These are phyloP conservation scores for Loris lydekkerianus DNA, from an alignment of 2,797 vertebrate genomes.

Conservation along the genomic window DNA sequence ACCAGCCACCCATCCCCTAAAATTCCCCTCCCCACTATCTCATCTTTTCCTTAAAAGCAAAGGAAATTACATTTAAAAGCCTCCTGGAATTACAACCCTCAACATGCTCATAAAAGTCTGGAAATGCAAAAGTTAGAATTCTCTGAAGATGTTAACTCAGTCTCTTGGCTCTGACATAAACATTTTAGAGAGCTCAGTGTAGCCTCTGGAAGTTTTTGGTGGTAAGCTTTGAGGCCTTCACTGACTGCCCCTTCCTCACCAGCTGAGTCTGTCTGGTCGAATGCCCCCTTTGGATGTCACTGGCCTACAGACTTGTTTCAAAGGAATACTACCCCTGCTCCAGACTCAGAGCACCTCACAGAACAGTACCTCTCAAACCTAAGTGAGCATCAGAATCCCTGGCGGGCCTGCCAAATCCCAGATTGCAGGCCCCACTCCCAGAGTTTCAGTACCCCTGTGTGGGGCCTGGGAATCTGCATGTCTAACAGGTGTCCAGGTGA, in stretches of 20 bases:
- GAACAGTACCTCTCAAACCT: background rate
- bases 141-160: conserved; percentile 39
- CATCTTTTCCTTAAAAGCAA: conserved; percentile 70
- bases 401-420: background rate
- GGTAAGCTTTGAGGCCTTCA: background rate
- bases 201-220: background rate
- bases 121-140: conserved; percentile 70
- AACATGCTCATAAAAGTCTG: conserved; percentile 62
- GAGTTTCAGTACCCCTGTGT: background rate
- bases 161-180: background rate
- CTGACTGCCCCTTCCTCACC: background rate
- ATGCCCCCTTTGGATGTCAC: background rate
- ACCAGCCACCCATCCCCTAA: background rate
- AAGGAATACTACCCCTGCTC: background rate
- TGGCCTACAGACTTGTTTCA: background rate
- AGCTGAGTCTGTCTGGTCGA: background rate
- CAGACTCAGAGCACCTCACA: background rate
- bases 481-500: background rate
- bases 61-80: conserved; percentile 73
- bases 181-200: background rate
- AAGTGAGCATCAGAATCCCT: background rate
- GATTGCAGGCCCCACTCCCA: background rate
- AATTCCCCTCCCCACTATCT: background rate
- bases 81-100: conserved; percentile 62
- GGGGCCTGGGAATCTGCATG: background rate